phyloP scores from a whole-genome alignment of 2,113 vertebrate genomes.

The Cochlearius cochlearius region DNA sequence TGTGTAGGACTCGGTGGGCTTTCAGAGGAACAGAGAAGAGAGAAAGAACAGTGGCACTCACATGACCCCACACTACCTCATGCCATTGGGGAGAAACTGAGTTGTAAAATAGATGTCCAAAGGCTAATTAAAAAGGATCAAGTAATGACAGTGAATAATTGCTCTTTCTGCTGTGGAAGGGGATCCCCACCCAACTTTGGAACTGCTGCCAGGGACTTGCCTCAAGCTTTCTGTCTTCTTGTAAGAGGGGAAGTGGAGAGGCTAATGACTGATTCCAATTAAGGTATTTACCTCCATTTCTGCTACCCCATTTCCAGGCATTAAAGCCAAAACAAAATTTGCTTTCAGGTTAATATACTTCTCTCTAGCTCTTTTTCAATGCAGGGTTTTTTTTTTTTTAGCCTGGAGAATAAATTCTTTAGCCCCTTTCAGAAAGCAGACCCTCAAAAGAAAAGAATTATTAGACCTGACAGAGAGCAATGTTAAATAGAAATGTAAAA shows the following conservation, averaged over 20 bases:
- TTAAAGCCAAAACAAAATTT: not conserved
- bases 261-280: not conserved
- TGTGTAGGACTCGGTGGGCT: rapidly evolving
- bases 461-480: not conserved
- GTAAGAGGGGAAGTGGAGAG: not conserved
- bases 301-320: not conserved
- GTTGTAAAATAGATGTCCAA: not conserved
- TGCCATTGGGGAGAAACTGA: not conserved
- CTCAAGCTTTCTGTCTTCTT: not conserved
- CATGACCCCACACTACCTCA: not conserved
- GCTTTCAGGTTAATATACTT: not conserved
- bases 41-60: not conserved
- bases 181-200: conserved; percentile 14
- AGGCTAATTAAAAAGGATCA: not conserved
- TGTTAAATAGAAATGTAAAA: not conserved
- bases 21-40: not conserved
- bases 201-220: conserved; percentile 25
- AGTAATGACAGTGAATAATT: not conserved
- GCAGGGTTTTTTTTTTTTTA: not conserved
- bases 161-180: not conserved
- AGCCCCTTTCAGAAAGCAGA: not conserved
- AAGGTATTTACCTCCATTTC: not conserved
- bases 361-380: not conserved
- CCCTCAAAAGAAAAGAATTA: not conserved
- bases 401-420: not conserved